phyloP scores from a whole-genome alignment of 2,888 invertebrate genomes.

The Tupiocoris notatus region DNA sequence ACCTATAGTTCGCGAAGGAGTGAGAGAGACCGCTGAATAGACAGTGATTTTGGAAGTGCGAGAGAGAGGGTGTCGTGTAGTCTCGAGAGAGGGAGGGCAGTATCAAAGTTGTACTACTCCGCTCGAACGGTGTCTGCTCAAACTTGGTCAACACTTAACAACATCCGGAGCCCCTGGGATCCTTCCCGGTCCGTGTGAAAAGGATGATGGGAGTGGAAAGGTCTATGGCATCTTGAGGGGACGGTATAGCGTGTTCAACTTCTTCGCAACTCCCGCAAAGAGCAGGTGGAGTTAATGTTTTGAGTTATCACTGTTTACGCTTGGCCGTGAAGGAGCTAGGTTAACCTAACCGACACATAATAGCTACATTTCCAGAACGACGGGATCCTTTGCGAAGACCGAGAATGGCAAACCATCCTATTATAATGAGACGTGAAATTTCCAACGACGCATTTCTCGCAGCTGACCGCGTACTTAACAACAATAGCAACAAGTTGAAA shows the following conservation, averaged over 20 bases:
- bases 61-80: background rate
- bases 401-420: background rate
- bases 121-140: background rate
- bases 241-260: too few relatives aligned
- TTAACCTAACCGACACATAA: background rate
- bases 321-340: background rate
- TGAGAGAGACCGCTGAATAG: background rate
- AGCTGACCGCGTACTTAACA: background rate
- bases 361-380: background rate
- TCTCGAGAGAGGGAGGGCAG: background rate
- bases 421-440: background rate
- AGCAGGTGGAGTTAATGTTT: conserved; percentile 28
- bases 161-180: background rate
- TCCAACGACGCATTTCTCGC: background rate
- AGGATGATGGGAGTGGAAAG: background rate
- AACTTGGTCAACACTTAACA: conserved; percentile 27
- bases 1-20: background rate
- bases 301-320: conserved; percentile 24
- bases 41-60: background rate
- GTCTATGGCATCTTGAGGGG: background rate
- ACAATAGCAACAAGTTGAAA: background rate
- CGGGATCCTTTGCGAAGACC: conserved; percentile 10
- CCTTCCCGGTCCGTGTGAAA: background rate
- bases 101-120: conserved; percentile 14
- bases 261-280: background rate